Conservation (phyloP, 2,797 vertebrate species). For the Setipinna tenuifilis region DNA sequence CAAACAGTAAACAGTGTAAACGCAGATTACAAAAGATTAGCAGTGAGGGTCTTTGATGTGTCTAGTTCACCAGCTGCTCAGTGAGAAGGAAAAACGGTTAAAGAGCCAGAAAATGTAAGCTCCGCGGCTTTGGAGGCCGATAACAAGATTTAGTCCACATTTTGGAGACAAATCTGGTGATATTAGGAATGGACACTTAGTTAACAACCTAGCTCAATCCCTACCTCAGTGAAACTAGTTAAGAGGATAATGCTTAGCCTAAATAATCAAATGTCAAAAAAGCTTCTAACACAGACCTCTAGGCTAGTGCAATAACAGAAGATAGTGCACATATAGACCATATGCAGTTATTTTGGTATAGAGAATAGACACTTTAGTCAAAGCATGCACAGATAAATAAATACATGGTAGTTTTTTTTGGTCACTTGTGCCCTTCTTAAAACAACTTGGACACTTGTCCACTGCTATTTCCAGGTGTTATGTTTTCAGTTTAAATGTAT, state of each 20-base stretch:
- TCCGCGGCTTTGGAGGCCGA: slow-evolving; percentile 20
- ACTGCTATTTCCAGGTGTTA: too few species aligned
- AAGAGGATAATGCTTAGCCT: slow-evolving; percentile 33
- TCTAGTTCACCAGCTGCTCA: slow-evolving; percentile 25
- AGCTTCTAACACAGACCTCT: background rate
- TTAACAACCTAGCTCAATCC: slow-evolving; percentile 32
- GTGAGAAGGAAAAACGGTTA: slow-evolving; percentile 28
- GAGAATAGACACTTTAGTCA: background rate
- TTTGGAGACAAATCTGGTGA: slow-evolving; percentile 40
- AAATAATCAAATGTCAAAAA: slow-evolving; percentile 30
- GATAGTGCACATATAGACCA: background rate
- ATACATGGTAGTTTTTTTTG: background rate
- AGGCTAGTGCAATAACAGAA: background rate
- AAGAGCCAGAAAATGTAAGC: slow-evolving; percentile 24
- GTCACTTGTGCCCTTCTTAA: background rate
- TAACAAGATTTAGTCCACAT: slow-evolving; percentile 39
- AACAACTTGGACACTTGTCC: too few species aligned
- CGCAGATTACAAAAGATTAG: slow-evolving; percentile 46
- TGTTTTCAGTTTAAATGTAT: background rate
- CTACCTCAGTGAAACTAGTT: background rate
- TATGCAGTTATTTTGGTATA: background rate
- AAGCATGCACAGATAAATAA: background rate
- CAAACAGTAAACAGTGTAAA: slow-evolving; percentile 46
- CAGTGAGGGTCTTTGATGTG: slow-evolving; percentile 37
- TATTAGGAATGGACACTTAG: slow-evolving; percentile 34